These are phyloP conservation scores for Anas platyrhynchos DNA, from an alignment of 2,113 vertebrate species.

Conservation along the genomic window DNA sequence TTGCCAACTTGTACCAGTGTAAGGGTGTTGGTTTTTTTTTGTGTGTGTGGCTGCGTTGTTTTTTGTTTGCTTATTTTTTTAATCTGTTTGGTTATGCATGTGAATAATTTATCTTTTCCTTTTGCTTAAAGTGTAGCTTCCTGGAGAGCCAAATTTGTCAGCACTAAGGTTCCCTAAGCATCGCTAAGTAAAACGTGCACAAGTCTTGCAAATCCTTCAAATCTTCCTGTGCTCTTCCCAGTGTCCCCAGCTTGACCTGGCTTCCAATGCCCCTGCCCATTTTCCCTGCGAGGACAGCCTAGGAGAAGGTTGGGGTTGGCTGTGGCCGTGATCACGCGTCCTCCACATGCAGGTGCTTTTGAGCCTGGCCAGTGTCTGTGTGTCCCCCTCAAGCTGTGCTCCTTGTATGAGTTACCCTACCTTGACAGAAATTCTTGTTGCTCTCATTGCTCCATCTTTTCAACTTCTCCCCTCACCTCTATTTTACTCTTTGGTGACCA, in stretches of 20 bases:
- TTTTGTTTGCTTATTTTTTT: not conserved
- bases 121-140: too few species aligned
- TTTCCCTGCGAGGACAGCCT: not conserved
- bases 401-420: not conserved
- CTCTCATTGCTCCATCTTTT: not conserved
- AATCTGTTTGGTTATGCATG: not conserved
- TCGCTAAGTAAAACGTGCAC: too few species aligned
- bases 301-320: not conserved
- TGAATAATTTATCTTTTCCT: too few species aligned
- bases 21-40: not conserved
- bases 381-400: not conserved
- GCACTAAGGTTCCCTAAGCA: too few species aligned
- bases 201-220: too few species aligned
- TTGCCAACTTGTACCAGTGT: not conserved
- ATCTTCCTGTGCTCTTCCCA: not conserved
- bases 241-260: not conserved
- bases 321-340: not conserved
- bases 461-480: not conserved
- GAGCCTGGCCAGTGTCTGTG: not conserved
- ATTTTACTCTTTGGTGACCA: not conserved
- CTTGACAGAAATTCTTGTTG: not conserved
- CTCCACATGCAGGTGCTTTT: not conserved
- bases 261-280: not conserved
- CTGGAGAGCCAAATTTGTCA: too few species aligned
- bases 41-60: not conserved